Conservation (phyloP, 2,113 vertebrate species). For the Chionomys nivalis region DNA sequence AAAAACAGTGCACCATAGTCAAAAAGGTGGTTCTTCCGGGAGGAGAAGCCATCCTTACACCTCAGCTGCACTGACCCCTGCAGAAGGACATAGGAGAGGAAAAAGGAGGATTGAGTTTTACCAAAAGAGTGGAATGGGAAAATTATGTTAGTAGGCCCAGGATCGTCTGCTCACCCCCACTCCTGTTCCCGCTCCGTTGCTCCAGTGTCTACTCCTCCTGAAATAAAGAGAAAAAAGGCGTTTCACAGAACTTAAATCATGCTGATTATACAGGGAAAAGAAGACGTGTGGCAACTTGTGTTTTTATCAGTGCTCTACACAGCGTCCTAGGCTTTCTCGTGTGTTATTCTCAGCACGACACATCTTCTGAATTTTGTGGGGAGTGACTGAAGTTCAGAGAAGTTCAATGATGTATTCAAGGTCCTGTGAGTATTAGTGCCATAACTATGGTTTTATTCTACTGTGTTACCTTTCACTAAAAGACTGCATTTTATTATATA, state of each 20-base stretch:
- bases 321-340: not conserved
- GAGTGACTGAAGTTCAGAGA: not conserved
- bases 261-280: not conserved
- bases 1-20: not conserved
- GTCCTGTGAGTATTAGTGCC: not conserved
- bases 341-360: not conserved
- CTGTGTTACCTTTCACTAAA: not conserved
- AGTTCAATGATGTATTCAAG: not conserved
- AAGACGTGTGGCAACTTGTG: not conserved
- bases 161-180: not conserved
- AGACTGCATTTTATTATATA: constrained; percentile 2
- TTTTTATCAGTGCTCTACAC: not conserved
- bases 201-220: not conserved
- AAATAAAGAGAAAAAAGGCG: not conserved
- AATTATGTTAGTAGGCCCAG: not conserved
- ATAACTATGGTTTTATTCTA: not conserved
- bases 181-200: not conserved
- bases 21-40: not conserved
- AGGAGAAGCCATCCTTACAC: not conserved
- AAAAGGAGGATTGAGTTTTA: not conserved
- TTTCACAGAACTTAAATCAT: constrained; percentile 1
- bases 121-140: not conserved
- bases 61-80: not conserved
- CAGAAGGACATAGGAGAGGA: not conserved
- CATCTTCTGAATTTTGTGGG: not conserved